Percentiles rank a stretch among this genome's conserved stretches.
Conservation (phyloP, 2,888 invertebrate species). For the Chalcosyrphus nemorum region DNA sequence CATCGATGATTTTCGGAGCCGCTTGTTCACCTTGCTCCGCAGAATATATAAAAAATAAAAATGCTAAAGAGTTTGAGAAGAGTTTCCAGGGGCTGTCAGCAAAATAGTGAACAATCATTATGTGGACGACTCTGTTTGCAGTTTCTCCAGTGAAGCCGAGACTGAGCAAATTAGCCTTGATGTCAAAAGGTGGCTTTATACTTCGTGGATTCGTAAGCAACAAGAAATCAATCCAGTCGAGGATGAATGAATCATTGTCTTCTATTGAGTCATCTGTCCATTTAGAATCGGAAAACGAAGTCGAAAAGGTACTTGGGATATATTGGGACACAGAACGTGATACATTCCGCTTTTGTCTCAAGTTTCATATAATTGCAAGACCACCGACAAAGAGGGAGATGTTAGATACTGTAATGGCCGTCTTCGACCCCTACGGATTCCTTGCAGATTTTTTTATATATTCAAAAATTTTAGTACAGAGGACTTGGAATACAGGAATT, state of each 20-base stretch:
- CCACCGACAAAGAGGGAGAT: constrained; percentile 54
- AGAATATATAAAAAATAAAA: constrained; percentile 56
- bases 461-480: background rate
- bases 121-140: constrained; percentile 62
- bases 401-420: constrained; percentile 1
- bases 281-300: background rate
- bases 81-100: background rate
- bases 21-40: constrained; percentile 56
- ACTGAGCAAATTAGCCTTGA: too few relatives aligned
- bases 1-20: constrained; percentile 70
- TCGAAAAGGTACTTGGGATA: constrained; percentile 73
- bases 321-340: constrained; percentile 70
- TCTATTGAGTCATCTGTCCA: background rate
- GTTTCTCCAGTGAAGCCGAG: constrained; percentile 25
- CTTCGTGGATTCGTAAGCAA: constrained; percentile 54
- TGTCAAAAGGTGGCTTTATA: constrained; percentile 63
- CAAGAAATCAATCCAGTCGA: constrained; percentile 8
- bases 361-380: constrained; percentile 14
- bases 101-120: constrained; percentile 51
- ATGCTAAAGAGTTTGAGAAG: constrained; percentile 2
- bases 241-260: background rate
- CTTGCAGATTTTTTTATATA: constrained; percentile 20
- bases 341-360: constrained; percentile 47
- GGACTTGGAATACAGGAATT: background rate
- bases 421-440: constrained; percentile 33